These are phyloP conservation scores for Cosmia trapezina DNA, from an alignment of 2,888 invertebrate species.

Conservation along the genomic window DNA sequence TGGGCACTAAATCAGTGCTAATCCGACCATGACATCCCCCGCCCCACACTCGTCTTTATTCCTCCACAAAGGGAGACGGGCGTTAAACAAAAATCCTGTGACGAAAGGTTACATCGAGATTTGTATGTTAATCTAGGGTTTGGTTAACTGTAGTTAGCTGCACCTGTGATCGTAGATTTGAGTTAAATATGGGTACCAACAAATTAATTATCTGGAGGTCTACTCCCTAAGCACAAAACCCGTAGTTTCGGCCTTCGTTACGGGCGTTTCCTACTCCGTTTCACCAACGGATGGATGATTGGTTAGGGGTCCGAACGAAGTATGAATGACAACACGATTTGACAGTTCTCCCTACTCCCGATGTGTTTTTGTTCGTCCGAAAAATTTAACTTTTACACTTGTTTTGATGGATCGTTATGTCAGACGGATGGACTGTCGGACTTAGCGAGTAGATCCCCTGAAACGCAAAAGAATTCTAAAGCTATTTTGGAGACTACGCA, in stretches of 20 bases:
- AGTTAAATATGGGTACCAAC: neutral
- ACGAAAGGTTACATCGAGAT: constrained; percentile 53
- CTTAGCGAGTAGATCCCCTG: too few species aligned
- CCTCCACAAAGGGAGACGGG: constrained; percentile 59
- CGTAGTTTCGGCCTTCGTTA: too few species aligned
- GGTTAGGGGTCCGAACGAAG: too few species aligned
- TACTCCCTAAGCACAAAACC: too few species aligned
- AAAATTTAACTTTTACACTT: too few species aligned
- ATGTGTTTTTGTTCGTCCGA: too few species aligned
- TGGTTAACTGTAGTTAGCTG: constrained; percentile 28
- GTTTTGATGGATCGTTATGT: too few species aligned
- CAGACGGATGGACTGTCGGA: too few species aligned
- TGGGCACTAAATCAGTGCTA: constrained; percentile 81
- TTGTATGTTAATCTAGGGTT: constrained; percentile 36
- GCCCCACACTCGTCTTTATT: constrained; percentile 72
- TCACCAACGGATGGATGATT: too few species aligned
- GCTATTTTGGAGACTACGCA: neutral
- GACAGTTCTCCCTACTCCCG: too few species aligned
- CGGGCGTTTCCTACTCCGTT: too few species aligned
- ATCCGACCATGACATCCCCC: constrained; percentile 76
- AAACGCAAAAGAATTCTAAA: neutral
- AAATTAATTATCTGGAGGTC: neutral
- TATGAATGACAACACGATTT: too few species aligned
- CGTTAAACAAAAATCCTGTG: constrained; percentile 69
- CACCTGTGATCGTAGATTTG: neutral